phyloP scores from a whole-genome alignment of 2,888 invertebrate genomes.

The Platerodrilus igneus region DNA sequence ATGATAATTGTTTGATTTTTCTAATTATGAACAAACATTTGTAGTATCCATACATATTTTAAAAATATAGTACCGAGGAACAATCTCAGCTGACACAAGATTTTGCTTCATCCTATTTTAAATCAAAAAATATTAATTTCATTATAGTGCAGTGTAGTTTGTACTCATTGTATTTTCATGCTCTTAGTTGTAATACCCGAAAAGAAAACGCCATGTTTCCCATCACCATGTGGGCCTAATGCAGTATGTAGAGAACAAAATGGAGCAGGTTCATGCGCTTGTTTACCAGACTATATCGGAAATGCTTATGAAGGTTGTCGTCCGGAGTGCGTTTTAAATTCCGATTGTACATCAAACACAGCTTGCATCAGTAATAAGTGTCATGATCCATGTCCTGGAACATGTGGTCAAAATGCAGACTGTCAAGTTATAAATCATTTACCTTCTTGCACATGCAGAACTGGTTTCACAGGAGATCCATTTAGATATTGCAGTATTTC shows the following conservation, averaged over 20 bases:
- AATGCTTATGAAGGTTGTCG: constrained; percentile 75
- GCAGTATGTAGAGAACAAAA: constrained; percentile 64
- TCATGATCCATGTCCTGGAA: constrained; percentile 72
- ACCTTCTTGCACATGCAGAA: constrained; percentile 64
- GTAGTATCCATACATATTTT: too few species aligned
- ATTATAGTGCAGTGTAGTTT: too few species aligned
- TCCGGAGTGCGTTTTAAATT: constrained; percentile 69
- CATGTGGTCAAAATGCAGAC: constrained; percentile 68
- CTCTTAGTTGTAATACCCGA: constrained; percentile 35
- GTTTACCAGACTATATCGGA: constrained; percentile 66
- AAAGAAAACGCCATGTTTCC: constrained; percentile 54
- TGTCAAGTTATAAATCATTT: constrained; percentile 71
- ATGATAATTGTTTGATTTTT: too few species aligned
- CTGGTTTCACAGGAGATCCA: constrained; percentile 73
- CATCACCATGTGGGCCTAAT: constrained; percentile 64
- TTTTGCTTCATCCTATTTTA: too few species aligned
- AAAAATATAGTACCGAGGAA: too few species aligned
- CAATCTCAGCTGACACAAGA: too few species aligned
- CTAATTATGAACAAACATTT: too few species aligned
- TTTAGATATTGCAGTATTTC: constrained; percentile 58
- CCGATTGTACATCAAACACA: constrained; percentile 66
- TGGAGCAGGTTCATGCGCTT: constrained; percentile 64
- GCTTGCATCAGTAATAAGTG: constrained; percentile 72
- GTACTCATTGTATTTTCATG: too few species aligned
- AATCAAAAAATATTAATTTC: too few species aligned